These are phyloP conservation scores for Trissolcus japonicus DNA, from an alignment of 2,888 invertebrate genomes.

Conservation along the genomic window DNA sequence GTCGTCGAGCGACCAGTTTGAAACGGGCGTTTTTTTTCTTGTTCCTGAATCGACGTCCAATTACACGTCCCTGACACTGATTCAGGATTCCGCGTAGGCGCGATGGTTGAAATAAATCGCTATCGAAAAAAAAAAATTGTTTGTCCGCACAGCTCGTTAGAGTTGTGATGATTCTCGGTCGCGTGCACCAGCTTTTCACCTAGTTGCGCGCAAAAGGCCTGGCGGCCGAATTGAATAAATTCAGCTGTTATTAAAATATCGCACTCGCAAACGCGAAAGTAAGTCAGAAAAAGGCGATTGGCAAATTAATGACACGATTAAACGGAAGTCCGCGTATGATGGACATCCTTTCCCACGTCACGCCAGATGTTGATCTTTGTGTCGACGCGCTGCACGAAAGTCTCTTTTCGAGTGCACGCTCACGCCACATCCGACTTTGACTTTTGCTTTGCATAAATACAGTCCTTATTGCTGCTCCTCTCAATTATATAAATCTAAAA, in stretches of 20 bases:
- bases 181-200: neutral
- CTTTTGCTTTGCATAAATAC: slow-evolving; percentile 21
- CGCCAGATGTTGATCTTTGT: slow-evolving; percentile 68
- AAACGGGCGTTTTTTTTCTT: slow-evolving; percentile 5
- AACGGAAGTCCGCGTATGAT: slow-evolving; percentile 62
- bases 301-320: slow-evolving; percentile 31
- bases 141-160: no score
- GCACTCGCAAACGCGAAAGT: neutral
- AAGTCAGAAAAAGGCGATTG: slow-evolving; percentile 19
- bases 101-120: slow-evolving; percentile 2
- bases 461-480: neutral
- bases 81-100: slow-evolving; percentile 20
- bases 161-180: neutral
- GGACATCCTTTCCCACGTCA: slow-evolving; percentile 70
- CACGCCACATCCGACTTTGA: slow-evolving; percentile 53
- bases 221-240: slow-evolving; percentile 12
- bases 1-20: slow-evolving; percentile 26
- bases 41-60: neutral
- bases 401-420: slow-evolving; percentile 52
- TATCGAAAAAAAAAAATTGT: neutral
- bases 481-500: no score
- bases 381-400: slow-evolving; percentile 46
- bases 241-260: neutral
- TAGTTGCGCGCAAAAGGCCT: neutral
- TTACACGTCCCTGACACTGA: slow-evolving; percentile 37